These are phyloP conservation scores for Xanthia togata DNA, from an alignment of 2,888 invertebrate species.

Conservation along the genomic window DNA sequence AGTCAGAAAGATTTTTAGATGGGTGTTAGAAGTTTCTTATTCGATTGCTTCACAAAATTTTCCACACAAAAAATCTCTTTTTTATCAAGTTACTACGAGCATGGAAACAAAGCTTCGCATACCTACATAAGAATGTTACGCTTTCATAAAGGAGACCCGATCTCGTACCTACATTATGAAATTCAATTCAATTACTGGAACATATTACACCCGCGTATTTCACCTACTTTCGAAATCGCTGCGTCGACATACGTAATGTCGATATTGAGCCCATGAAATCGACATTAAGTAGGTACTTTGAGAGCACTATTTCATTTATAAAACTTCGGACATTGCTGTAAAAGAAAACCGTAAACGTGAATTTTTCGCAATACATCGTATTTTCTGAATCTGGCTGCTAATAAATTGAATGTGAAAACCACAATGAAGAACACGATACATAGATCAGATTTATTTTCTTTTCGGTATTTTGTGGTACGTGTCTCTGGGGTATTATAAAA, in stretches of 20 bases:
- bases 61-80: constrained; percentile 16
- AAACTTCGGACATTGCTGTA: constrained; percentile 37
- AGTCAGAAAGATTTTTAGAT: too few relatives aligned
- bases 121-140: constrained; percentile 34
- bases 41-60: constrained; percentile 1
- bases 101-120: constrained; percentile 40
- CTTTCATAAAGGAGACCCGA: constrained; percentile 37
- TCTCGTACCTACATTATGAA: constrained; percentile 58
- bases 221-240: constrained; percentile 53
- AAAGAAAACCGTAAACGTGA: constrained; percentile 18
- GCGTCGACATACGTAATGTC: constrained; percentile 52
- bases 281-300: constrained; percentile 51
- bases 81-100: constrained; percentile 26
- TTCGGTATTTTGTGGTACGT: background rate
- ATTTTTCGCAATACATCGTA: constrained; percentile 33
- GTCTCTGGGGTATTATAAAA: constrained; percentile 2
- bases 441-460: constrained; percentile 2
- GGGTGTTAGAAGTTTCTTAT: too few relatives aligned
- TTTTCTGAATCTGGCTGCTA: constrained; percentile 21
- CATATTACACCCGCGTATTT: constrained; percentile 60
- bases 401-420: constrained; percentile 7
- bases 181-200: constrained; percentile 60
- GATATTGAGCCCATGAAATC: constrained; percentile 52
- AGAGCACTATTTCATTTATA: constrained; percentile 58
- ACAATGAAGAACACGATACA: constrained; percentile 21